Evolutionary conservation across 2,797 vertebrate species (phyloP).

Genomic region (Mormyrops attenuatus): DNA sequence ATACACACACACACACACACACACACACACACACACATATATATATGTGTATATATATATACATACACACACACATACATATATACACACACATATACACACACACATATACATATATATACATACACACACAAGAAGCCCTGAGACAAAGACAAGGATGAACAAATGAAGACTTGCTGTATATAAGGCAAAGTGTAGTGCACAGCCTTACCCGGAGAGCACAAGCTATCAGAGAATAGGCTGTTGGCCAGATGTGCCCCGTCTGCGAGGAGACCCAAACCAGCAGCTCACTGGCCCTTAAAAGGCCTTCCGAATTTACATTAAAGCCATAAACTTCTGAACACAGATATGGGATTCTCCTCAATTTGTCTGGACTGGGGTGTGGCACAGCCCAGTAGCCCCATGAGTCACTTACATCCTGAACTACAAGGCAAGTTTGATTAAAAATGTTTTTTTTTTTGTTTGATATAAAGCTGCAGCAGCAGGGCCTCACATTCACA

Average conservation of each 20-base stretch:
- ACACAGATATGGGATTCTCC: neutral
- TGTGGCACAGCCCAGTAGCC: neutral
- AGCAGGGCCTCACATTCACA: neutral
- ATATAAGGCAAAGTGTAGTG: neutral
- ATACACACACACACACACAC: too few relatives aligned
- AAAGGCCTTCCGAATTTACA: slow-evolving; percentile 10
- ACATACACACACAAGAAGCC: too few relatives aligned
- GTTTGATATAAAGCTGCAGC: neutral
- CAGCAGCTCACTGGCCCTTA: neutral
- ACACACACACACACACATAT: too few relatives aligned
- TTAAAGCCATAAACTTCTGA: neutral
- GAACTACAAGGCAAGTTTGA: neutral
- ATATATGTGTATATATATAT: too few relatives aligned
- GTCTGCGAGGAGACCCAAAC: neutral
- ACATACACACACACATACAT: too few relatives aligned
- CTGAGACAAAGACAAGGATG: slow-evolving; percentile 38
- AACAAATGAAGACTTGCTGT: slow-evolving; percentile 18
- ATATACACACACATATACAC: too few relatives aligned
- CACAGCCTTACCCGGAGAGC: neutral
- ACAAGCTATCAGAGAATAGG: neutral
- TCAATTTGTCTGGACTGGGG: neutral
- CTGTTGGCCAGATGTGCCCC: neutral
- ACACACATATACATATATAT: too few relatives aligned
- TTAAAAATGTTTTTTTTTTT: neutral
- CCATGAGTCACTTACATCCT: neutral